Percentiles rank a stretch among this genome's conserved stretches.
These are phyloP conservation scores for Pygmarrhopalites habei DNA, from an alignment of 1,140 invertebrate species.

Conservation along the genomic window DNA sequence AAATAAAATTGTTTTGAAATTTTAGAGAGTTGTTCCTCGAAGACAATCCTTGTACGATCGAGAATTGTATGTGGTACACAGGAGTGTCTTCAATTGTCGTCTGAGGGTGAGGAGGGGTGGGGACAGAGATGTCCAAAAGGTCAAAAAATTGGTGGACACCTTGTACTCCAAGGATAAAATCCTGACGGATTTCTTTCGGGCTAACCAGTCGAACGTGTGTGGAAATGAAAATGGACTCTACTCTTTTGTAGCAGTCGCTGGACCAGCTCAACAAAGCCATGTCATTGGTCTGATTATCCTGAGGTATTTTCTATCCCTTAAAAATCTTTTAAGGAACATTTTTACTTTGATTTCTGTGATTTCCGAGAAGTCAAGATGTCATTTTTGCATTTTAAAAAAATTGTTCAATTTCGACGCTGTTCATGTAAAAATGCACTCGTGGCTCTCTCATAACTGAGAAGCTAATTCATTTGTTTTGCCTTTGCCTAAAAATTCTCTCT, in stretches of 20 bases:
- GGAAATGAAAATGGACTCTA: background rate
- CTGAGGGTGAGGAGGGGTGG: conserved; percentile 42
- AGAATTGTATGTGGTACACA: conserved; percentile 58
- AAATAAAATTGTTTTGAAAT: too few species aligned
- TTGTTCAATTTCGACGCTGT: too few species aligned
- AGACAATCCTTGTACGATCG: conserved; percentile 51
- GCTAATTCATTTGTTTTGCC: background rate
- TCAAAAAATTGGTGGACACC: conserved; percentile 36
- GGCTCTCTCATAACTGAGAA: too few species aligned
- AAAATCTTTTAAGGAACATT: too few species aligned
- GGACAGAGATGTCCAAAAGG: conserved; percentile 32
- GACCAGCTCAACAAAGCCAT: background rate
- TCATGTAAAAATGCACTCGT: too few species aligned
- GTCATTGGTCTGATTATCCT: conserved; percentile 5
- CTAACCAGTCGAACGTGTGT: background rate
- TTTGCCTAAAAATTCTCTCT: too few species aligned
- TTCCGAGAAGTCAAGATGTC: too few species aligned
- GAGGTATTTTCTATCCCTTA: too few species aligned
- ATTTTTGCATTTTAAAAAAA: too few species aligned
- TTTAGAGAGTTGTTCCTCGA: conserved; percentile 50
- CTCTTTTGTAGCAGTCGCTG: conserved; percentile 4
- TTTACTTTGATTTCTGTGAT: too few species aligned
- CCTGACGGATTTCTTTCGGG: conserved; percentile 1
- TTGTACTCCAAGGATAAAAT: conserved; percentile 13
- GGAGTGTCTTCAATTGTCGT: conserved; percentile 46